Evolutionary conservation across 2,888 invertebrate species (phyloP), one percentile per base, ranked within the genome.

Genomic region (Netelia fuscicornis): DNA sequence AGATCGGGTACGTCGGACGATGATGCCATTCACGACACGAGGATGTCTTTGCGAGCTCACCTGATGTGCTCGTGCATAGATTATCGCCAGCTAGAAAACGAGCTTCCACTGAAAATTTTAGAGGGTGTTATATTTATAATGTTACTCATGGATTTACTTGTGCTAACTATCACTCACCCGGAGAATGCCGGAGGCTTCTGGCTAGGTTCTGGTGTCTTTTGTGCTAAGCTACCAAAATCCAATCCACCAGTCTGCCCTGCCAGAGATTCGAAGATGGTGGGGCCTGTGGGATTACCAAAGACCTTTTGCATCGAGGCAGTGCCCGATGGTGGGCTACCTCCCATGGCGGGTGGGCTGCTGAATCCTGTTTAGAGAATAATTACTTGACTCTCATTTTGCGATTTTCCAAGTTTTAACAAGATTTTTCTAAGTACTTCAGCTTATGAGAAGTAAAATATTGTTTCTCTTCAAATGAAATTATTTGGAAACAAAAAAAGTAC

Each of bases 1-100:
- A 37, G 37, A 37, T 37, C 37, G 37, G 37, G 6, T 37, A 37
- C 37, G 37, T 5, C 8, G 37, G 1, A 37, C 37, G 37, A 37
- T 37, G 37, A 37, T 37, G 37, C 8, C 37, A 37, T 37, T 6
- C 37, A 37, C 6, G 37, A 37, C 54, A 54, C 11, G 13, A 58
- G n/a, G 58, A 58, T n/a, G 23, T 58, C n/a, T 58, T 58, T 17
- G 1, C n/a, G 9, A 54, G 56, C 42, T 48, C 52, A 54, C 37
- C 25, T 23, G 42, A 44, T 20, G 48, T 64, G 30, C 37, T 54
- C 11, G 5, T 17, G 44, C 23, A 48, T 60, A 52, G 68, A 75
- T 90, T 84, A 93, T 85, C 93, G 91, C 93, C 93, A 94, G 80
- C 91, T 93, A 10, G 92, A 92, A 76, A 93, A 94, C 6, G 93